Evolutionary conservation across 1,140 invertebrate genomes (phyloP).

Genomic region (Aphis gossypii): DNA sequence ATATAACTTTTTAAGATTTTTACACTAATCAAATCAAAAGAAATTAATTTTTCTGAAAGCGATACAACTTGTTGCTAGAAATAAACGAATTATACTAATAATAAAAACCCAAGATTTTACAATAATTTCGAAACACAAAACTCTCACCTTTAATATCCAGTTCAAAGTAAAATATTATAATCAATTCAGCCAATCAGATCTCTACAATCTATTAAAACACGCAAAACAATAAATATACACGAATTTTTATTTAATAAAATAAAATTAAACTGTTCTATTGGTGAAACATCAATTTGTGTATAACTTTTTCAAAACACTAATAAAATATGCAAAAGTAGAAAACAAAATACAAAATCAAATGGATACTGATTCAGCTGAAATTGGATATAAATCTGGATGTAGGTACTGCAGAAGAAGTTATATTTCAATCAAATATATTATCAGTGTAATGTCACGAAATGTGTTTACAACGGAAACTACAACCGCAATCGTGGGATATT

Average conservation of each 20-base stretch:
- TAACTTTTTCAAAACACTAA: background rate
- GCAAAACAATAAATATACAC: background rate
- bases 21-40: background rate
- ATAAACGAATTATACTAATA: background rate
- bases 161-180: background rate
- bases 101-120: background rate
- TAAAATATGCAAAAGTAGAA: background rate
- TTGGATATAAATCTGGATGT: constrained; percentile 5
- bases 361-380: background rate
- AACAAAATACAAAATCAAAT: background rate
- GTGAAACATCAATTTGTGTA: background rate
- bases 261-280: background rate
- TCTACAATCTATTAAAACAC: background rate
- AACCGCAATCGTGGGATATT: background rate
- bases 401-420: background rate
- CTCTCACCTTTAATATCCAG: background rate
- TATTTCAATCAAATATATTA: constrained; percentile 21
- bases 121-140: background rate
- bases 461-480: background rate
- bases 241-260: background rate
- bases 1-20: background rate
- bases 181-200: background rate
- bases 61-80: background rate
- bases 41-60: background rate
- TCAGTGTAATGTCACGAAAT: background rate